Conservation (phyloP, 2,113 vertebrate species). For the Amphiprion ocellaris region DNA sequence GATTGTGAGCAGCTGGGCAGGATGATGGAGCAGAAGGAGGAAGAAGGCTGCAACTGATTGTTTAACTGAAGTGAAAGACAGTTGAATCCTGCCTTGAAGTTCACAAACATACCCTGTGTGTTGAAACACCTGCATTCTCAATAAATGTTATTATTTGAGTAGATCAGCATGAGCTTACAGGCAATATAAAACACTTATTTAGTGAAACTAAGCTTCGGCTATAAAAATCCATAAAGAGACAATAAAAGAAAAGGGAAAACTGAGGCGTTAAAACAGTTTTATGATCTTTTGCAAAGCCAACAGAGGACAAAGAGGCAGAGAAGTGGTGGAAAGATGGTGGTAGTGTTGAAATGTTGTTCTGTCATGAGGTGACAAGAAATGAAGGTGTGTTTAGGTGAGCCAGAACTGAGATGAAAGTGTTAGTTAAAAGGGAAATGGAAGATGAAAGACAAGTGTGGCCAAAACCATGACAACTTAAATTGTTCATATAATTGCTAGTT, state of each 20-base stretch:
- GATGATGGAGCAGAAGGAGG: slow-evolving; percentile 51
- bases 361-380: slow-evolving; percentile 42
- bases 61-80: slow-evolving; percentile 44
- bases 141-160: slow-evolving; percentile 4
- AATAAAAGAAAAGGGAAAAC: not conserved
- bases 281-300: slow-evolving; percentile 18
- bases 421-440: slow-evolving; percentile 58
- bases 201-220: slow-evolving; percentile 2
- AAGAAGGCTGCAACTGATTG: slow-evolving; percentile 23
- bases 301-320: not conserved
- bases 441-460: slow-evolving; percentile 51
- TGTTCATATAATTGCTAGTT: slow-evolving; percentile 51
- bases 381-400: slow-evolving; percentile 39
- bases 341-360: slow-evolving; percentile 8
- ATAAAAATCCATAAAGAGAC: not conserved
- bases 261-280: not conserved
- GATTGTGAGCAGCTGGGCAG: slow-evolving; percentile 57
- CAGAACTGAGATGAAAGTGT: slow-evolving; percentile 12
- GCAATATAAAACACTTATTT: no score
- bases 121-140: slow-evolving; percentile 13
- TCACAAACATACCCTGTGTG: slow-evolving; percentile 15
- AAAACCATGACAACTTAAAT: slow-evolving; percentile 47
- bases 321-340: slow-evolving; percentile 6
- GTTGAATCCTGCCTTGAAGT: slow-evolving; percentile 12
- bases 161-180: not conserved